phyloP scores from a whole-genome alignment of 2,888 invertebrate species.

The Agelastica alni region DNA sequence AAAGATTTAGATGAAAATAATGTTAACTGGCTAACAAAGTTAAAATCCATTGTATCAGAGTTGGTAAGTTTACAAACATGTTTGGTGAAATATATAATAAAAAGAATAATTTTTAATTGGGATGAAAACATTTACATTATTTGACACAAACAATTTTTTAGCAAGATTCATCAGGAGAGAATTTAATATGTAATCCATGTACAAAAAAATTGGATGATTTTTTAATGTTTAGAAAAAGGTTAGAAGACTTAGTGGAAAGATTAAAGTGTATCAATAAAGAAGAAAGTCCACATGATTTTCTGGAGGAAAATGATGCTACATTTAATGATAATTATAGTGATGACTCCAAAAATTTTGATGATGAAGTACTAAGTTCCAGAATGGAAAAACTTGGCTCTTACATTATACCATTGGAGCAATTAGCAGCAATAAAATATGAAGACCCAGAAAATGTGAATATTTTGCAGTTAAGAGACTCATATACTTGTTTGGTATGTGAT shows the following conservation, averaged over 20 bases:
- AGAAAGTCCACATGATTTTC: not conserved
- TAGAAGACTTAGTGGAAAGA: conserved; percentile 7
- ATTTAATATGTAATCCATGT: conserved; percentile 12
- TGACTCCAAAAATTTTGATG: conserved; percentile 6
- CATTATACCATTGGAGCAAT: not conserved
- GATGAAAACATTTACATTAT: not conserved
- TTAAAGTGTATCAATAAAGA: not conserved
- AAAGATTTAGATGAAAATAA: conserved; percentile 25
- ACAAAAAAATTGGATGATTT: conserved; percentile 10
- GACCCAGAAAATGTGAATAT: not conserved
- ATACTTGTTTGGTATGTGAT: conserved; percentile 9
- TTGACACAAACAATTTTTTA: conserved; percentile 5
- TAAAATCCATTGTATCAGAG: conserved; percentile 30
- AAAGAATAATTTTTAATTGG: not conserved
- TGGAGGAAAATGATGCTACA: not conserved
- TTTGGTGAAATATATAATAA: not conserved
- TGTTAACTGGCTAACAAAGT: conserved; percentile 27
- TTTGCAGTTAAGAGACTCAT: not conserved
- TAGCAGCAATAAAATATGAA: conserved; percentile 3
- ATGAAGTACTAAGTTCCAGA: not conserved
- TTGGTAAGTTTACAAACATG: conserved; percentile 21
- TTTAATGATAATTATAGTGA: conserved; percentile 1
- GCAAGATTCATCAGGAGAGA: conserved; percentile 9
- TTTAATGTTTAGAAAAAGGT: conserved; percentile 13
- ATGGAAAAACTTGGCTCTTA: not conserved